phyloP scores from a whole-genome alignment of 2,888 invertebrate genomes.

The Julus scandinavius region DNA sequence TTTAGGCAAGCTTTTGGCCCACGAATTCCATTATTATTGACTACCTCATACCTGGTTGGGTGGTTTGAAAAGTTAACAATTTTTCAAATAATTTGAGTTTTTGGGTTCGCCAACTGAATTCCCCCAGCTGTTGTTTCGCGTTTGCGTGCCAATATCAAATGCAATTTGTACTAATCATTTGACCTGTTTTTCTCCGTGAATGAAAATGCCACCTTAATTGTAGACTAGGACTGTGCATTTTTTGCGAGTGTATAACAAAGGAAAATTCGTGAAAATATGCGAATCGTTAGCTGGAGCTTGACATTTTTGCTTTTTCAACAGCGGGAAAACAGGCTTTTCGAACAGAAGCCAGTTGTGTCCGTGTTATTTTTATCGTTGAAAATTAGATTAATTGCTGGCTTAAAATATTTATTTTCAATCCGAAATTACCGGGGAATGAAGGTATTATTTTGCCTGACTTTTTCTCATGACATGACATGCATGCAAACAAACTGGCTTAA shows the following conservation, averaged over 20 bases:
- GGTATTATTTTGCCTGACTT: neutral
- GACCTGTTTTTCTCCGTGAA: constrained; percentile 22
- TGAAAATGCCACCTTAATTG: constrained; percentile 36
- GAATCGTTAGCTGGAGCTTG: neutral
- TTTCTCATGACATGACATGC: constrained; percentile 41
- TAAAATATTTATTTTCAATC: constrained; percentile 46
- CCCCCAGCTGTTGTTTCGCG: neutral
- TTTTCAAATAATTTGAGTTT: neutral
- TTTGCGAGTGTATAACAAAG: neutral
- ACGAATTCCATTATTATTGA: no score
- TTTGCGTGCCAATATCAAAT: constrained; percentile 15
- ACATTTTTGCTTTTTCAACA: constrained; percentile 31
- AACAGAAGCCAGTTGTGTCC: neutral
- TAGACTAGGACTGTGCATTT: neutral
- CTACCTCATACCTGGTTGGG: no score
- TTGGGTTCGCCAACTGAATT: neutral
- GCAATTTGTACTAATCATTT: constrained; percentile 35
- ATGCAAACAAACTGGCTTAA: constrained; percentile 39
- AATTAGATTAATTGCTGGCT: constrained; percentile 45
- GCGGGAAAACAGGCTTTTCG: neutral
- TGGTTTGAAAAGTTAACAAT: neutral
- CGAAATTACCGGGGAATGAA: neutral
- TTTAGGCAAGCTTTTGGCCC: no score
- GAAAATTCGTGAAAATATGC: constrained; percentile 38
- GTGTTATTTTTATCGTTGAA: constrained; percentile 41